Percentiles rank a stretch among this genome's conserved stretches.
Conservation (phyloP, 2,797 vertebrate genomes). For the Sciurus vulgaris region DNA sequence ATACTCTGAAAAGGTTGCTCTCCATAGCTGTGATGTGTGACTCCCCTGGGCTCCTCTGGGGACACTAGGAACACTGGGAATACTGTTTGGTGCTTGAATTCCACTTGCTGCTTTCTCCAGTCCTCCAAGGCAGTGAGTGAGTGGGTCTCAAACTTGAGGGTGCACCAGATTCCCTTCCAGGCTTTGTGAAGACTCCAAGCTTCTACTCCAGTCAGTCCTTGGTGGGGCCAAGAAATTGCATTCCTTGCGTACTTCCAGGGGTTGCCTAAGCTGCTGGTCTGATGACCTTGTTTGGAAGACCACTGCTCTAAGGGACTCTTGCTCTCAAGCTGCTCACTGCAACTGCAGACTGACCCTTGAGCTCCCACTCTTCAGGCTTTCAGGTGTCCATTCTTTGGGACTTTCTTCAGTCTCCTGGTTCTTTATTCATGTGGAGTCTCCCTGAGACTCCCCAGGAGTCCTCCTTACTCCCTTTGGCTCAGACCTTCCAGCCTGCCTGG, state of each 20-base stretch:
- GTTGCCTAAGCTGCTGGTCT: background rate
- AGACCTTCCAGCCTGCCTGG: background rate
- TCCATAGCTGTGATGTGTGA: background rate
- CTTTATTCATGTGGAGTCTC: background rate
- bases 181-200: background rate
- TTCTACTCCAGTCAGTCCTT: background rate
- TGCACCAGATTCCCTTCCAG: background rate
- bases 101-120: background rate
- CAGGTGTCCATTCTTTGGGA: background rate
- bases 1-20: background rate
- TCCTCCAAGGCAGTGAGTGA: background rate
- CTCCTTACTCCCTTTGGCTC: background rate
- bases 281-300: background rate
- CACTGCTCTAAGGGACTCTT: background rate
- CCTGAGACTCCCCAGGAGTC: background rate
- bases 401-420: background rate
- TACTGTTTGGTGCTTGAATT: background rate
- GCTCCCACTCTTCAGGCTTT: background rate
- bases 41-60: background rate
- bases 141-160: background rate
- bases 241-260: slow-evolving; percentile 11
- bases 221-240: background rate
- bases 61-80: background rate
- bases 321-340: background rate
- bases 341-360: background rate